Evolutionary conservation across 2,797 vertebrate species (phyloP), one percentile per base, ranked within the genome.

Genomic region (Hylomyscus alleni): DNA sequence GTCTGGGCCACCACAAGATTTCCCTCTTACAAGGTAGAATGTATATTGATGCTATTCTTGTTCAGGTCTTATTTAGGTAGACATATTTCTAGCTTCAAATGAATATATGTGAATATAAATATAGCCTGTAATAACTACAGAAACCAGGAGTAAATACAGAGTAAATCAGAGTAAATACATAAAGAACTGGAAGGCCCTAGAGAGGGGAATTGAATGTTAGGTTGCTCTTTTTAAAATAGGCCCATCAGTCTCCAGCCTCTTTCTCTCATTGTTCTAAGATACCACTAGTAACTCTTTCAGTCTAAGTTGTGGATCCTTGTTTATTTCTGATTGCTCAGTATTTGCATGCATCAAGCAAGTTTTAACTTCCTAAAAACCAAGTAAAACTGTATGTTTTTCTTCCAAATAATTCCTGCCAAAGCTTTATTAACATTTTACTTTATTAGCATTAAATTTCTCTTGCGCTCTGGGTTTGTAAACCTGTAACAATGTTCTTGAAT

Each of bases 381-480:
- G 34, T 56, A 34, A 58, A 67, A 75, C n/a, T 85, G 50, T 88
- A 67, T 15, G 31, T 60, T 95, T 89, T 24, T 29, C 47, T 76
- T 62, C 37, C 54, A 75, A 62, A 89, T 58, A 90, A 84, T 82
- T 80, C 8, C 13, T 90, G 4, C 54, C 10, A 77, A 34, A 58
- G 37, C 26, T 81, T 34, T 67, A 77, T 72, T 54, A 91, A 17
- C 13, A 84, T 96, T 82, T 67, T 60, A 22, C 78, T 92, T 83
- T 60, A 14, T 78, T 80, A 47, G 3, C 76, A 13, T 91, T 93
- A 22, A 62, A 34, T 80, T 94, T 96, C 34, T 80, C 82, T 91
- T 94, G 52, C 90, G 65, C 58, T 91, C 4, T 93, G 26, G 20
- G 4, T 91, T 86, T 94, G 29, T 44, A 94, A 92, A 75, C 4